Evolutionary conservation across 2,888 invertebrate genomes (phyloP), one percentile per base, ranked within the genome.

Genomic region (Cerceris rybyensis): DNA sequence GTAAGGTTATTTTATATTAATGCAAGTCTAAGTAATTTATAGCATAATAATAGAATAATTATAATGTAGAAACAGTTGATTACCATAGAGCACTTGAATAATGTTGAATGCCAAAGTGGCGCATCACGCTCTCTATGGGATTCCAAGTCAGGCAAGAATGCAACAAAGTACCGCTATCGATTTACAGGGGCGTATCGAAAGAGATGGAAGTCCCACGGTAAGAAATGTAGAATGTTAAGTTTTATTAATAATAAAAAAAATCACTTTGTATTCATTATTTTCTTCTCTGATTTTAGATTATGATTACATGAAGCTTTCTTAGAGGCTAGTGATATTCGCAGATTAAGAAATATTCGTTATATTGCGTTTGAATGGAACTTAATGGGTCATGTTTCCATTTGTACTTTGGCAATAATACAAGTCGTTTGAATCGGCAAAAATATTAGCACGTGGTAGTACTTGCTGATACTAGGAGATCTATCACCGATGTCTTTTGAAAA

Each of bases 101-200:
- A 42, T 9, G 6, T 7, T 41, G 7, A 9, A 54, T 7, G 41
- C n/a, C 28, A 64, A n/a, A 14, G 39, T 54, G n/a, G 41, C 39
- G n/a, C 6, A 42, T 9, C 41, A 39, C 7, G 13, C 7, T 60
- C 49, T 41, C 46, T 59, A 16, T 64, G 9, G 49, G 68, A n/a
- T 8, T 50, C 43, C 46, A 11, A 41, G 67, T 14, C 9, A 43
- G 50, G 41, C n/a, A 58, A 11, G 42, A 54, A 11, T 41, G 6
- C 11, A 7, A 28, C 28, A n/a, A 13, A 14, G 73, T 63, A 75
- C 75, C 75, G 75, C 74, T 74, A 76, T 59, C 7, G 14, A 11
- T 5, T 41, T n/a, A 2, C 63, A 75, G 74, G 61, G 11, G 5
- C 41, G 75, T 73, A 46, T 2, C 17, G 8, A 49, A 11, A 46